Evolutionary conservation across 1,140 invertebrate genomes (phyloP), one percentile per base, ranked within the genome.

Genomic region (Psix sp.): DNA sequence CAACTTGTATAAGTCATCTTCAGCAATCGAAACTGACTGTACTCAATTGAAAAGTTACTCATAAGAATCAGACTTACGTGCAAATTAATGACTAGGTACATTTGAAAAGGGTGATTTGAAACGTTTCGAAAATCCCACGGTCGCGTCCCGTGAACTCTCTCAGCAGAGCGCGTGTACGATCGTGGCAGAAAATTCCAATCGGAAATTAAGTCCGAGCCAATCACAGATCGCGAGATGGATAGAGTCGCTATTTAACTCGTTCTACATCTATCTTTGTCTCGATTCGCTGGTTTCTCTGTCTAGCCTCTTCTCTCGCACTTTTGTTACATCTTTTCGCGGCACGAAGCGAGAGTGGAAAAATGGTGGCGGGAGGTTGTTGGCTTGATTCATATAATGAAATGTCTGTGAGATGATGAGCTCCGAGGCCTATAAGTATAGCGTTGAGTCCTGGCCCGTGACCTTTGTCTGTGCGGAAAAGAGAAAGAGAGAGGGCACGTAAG

Each of bases 341-440:
- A 51, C 65, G 60, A 54, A 60, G 73, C 48, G n/a, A 48, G 42
- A 36, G 43, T 68, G 36, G 57, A 62, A 65, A 65, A 57, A 68
- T 74, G 24, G 59, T 75, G 60, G 74, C 46, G 68, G 71, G 66
- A 80, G 63, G 76, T 74, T 74, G 76, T 80, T 82, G 80, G 80
- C 81, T 67, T 82, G 82, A 82, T 83, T 84, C 81, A 76, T 81
- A 81, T 84, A 84, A 84, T 84, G 80, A 84, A 84, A 84, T 84
- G 82, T 84, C 82, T 82, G 81, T 78, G 76, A 82, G 81, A 82
- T 82, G 81, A 84, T 84, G 81, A 82, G 82, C 81, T 80, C 57
- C 70, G 76, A 76, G 81, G 76, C 67, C 70, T 72, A 70, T 84
- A 84, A 84, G 80, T 84, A 84, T 83, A 84, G 82, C 79, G 81